Conservation (phyloP, 2,113 vertebrate species). For the Cygnus atratus region DNA sequence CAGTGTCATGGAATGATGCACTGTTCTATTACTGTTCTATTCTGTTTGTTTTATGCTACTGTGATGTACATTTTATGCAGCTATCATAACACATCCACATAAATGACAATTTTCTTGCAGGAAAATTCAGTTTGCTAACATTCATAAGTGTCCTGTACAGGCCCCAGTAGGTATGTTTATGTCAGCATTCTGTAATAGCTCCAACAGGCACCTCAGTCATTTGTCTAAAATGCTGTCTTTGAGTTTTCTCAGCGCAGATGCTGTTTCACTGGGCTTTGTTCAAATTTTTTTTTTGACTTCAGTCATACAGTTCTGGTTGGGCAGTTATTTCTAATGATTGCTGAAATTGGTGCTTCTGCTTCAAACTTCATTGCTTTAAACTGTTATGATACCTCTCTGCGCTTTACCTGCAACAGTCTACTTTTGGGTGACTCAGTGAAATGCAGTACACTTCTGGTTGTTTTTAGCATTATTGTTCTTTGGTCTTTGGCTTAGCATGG, state of each 20-base stretch:
- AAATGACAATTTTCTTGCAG: neutral
- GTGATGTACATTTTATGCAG: neutral
- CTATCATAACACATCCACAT: neutral
- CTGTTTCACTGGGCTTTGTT: neutral
- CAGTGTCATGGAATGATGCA: neutral
- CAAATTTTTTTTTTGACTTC: neutral
- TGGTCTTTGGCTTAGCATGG: neutral
- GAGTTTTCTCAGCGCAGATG: neutral
- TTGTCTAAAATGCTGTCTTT: neutral
- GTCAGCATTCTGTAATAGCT: neutral
- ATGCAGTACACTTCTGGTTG: neutral
- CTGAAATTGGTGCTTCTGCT: neutral
- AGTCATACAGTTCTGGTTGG: rapidly evolving
- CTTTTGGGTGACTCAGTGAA: neutral
- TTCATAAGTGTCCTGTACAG: neutral
- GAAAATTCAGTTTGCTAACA: neutral
- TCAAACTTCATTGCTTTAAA: neutral
- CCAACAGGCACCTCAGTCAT: neutral
- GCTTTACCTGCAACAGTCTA: neutral
- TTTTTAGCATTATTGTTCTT: neutral
- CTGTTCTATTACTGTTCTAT: neutral
- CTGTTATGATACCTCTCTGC: neutral
- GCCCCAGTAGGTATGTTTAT: neutral
- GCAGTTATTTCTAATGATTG: neutral
- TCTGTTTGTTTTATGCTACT: neutral